phyloP scores from a whole-genome alignment of 2,797 vertebrate genomes.

The Gymnothorax reevesii region DNA sequence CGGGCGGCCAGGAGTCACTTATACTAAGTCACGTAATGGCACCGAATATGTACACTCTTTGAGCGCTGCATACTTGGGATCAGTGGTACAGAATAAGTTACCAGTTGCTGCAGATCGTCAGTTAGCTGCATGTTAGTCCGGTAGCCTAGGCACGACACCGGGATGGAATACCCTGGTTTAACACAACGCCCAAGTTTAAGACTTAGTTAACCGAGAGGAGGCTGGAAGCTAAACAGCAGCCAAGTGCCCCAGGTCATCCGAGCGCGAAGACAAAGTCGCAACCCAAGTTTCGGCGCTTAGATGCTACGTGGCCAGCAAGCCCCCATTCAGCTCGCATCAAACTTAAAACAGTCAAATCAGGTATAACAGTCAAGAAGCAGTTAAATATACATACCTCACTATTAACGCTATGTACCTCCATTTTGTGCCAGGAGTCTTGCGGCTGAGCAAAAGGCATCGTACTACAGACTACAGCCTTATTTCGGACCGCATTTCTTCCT shows the following conservation, averaged over 20 bases:
- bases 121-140: not conserved
- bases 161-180: not conserved
- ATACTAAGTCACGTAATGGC: not conserved
- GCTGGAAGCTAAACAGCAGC: not conserved
- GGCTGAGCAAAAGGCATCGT: constrained; percentile 82
- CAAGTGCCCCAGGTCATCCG: not conserved
- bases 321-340: constrained; percentile 66
- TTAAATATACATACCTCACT: constrained; percentile 70
- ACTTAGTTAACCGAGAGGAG: not conserved
- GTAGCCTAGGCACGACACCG: not conserved
- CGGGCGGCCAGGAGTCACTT: not conserved
- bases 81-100: not conserved
- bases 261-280: not conserved
- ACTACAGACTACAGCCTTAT: constrained; percentile 65
- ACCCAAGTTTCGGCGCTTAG: constrained; percentile 7
- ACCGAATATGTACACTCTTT: not conserved
- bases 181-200: not conserved
- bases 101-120: not conserved
- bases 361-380: not conserved
- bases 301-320: constrained; percentile 31
- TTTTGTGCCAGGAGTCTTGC: constrained; percentile 82
- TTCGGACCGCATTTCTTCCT: constrained; percentile 69
- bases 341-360: not conserved
- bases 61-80: not conserved
- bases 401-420: constrained; percentile 85